A percentile compares a stretch with the other conserved stretches of the same genome.
These are phyloP conservation scores for Hydractinia symbiolongicarpus DNA, from an alignment of 30 jellyfish, hydroid and myxozoan genomes.

Conservation along the genomic window DNA sequence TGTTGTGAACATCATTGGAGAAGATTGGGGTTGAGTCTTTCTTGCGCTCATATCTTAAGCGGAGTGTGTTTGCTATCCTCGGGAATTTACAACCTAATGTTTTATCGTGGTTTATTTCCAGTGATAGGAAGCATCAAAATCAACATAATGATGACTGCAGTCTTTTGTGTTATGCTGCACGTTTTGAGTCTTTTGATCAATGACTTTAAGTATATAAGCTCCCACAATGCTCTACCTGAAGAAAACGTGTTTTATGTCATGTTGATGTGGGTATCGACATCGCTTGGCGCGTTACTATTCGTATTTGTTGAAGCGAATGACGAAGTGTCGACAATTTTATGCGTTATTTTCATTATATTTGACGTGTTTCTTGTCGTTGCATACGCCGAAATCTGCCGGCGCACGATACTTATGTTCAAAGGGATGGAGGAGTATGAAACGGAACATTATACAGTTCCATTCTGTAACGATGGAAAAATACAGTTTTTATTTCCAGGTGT, in stretches of 20 bases:
- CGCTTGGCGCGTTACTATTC: not conserved
- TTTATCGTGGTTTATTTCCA: not conserved
- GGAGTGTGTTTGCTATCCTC: not conserved
- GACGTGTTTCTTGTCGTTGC: not conserved
- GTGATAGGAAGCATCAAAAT: not conserved
- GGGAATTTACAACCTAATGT: not conserved
- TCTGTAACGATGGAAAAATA: not conserved
- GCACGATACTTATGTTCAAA: not conserved
- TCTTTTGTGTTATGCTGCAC: not conserved
- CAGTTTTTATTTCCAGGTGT: not conserved
- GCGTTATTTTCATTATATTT: not conserved
- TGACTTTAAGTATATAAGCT: not conserved
- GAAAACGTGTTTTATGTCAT: slow-evolving; percentile 9
- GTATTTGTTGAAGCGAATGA: not conserved
- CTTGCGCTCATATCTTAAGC: not conserved
- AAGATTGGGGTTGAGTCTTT: not conserved
- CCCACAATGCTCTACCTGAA: slow-evolving; percentile 16
- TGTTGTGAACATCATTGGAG: slow-evolving; percentile 6
- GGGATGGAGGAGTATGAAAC: not conserved
- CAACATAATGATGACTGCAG: not conserved
- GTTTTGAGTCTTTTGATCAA: slow-evolving; percentile 10
- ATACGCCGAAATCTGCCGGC: slow-evolving; percentile 4
- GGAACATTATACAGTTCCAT: not conserved
- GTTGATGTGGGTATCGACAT: slow-evolving; percentile 15
- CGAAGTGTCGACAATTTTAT: slow-evolving; percentile 1